phyloP scores from a whole-genome alignment of 1,140 invertebrate species.

The Steinernema feltiae region DNA sequence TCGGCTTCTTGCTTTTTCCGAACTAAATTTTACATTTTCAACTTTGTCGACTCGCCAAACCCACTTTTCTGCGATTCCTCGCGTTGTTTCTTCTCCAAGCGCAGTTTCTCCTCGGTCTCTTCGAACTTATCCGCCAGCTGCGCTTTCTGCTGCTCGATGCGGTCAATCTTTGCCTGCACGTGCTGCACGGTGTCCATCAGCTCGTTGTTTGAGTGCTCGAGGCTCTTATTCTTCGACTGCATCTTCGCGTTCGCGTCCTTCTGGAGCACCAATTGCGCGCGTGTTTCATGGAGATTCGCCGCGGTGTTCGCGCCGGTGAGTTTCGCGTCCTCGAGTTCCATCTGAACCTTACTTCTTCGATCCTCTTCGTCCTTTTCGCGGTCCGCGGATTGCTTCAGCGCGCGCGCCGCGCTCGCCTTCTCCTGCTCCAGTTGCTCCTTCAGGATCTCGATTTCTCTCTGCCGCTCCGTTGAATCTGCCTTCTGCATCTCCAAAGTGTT shows the following conservation, averaged over 20 bases:
- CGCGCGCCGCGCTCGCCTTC: conserved; percentile 20
- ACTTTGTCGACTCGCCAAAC: conserved; percentile 65
- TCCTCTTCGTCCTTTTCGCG: conserved; percentile 29
- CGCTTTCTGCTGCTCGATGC: conserved; percentile 13
- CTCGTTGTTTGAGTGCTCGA: not conserved
- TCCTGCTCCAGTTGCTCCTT: conserved; percentile 39
- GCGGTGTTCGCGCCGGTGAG: not conserved
- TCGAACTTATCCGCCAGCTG: conserved; percentile 36
- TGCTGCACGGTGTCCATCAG: conserved; percentile 5
- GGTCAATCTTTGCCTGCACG: conserved; percentile 19
- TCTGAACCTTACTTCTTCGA: conserved; percentile 27
- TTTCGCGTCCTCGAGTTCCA: conserved; percentile 22
- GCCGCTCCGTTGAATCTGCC: conserved; percentile 25
- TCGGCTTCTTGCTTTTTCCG: conserved; percentile 41
- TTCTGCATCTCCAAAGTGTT: conserved; percentile 36
- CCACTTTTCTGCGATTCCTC: conserved; percentile 68
- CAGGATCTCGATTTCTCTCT: conserved; percentile 44
- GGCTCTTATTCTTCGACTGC: not conserved
- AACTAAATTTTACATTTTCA: conserved; percentile 73
- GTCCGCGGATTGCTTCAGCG: conserved; percentile 18
- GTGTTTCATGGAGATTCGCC: not conserved
- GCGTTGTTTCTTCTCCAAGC: conserved; percentile 25
- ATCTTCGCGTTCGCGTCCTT: conserved; percentile 30
- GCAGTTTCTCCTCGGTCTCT: conserved; percentile 35
- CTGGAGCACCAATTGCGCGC: not conserved